These are phyloP conservation scores for Triplophysa tibetana DNA, from an alignment of 2,113 vertebrate species.

Conservation along the genomic window DNA sequence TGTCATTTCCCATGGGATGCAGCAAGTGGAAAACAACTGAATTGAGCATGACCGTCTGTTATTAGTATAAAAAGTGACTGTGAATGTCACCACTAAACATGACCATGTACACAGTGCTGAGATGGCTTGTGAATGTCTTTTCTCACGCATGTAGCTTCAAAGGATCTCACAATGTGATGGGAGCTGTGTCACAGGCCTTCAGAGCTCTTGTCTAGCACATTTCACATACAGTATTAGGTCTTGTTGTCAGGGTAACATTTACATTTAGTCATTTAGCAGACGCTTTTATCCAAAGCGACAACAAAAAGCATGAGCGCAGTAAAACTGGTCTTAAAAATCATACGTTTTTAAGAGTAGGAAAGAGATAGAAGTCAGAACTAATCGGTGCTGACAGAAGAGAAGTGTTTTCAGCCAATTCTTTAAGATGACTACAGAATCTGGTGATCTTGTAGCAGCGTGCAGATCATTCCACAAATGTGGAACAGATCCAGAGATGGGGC, in stretches of 20 bases:
- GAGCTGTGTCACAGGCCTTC: background rate
- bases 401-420: too few relatives aligned
- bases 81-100: slow-evolving; percentile 14
- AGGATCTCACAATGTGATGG: background rate
- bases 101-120: background rate
- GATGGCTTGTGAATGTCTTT: background rate
- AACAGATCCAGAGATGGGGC: too few relatives aligned
- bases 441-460: too few relatives aligned
- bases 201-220: background rate
- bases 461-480: too few relatives aligned
- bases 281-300: too few relatives aligned
- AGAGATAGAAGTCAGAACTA: too few relatives aligned
- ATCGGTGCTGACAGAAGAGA: too few relatives aligned
- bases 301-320: too few relatives aligned
- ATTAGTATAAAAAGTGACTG: background rate
- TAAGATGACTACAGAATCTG: too few relatives aligned
- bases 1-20: background rate
- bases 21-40: background rate
- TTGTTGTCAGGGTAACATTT: background rate
- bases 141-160: background rate
- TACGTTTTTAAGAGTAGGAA: too few relatives aligned
- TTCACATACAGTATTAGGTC: background rate
- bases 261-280: too few relatives aligned
- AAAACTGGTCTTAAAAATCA: too few relatives aligned
- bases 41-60: background rate